Base-by-base conservation (phyloP, 2,797 vertebrate species). In the Eupleurogrammus muticus region DNA sequence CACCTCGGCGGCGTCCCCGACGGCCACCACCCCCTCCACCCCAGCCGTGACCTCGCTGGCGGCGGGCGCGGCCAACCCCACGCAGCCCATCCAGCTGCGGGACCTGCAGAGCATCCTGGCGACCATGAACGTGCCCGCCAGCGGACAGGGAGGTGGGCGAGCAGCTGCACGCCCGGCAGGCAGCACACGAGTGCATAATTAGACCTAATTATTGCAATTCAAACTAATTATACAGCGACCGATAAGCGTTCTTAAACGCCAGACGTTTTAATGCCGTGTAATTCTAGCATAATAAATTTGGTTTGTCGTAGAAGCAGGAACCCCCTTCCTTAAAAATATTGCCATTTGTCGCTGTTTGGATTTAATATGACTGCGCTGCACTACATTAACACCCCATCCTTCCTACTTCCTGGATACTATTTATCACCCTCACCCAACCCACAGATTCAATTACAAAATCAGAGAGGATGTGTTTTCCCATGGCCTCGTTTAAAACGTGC, bases 31-130 rank as follows among this genome's bases (percentile, higher is more conserved):
- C 52, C 94, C 96, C 2, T 90, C 96, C 4, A 94, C 96, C 46
- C 94, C 97, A 0, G 90, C 92, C 0, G 89, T 87, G 5, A 87
- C 94, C 0, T 93, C 94, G 16, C 89, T 94, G 8, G 93, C 96
- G 0, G 94, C 95, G 1, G 95, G 93, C 0, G 92, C 94, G 0
- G 85, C 95, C 49, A 97, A 96, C 86, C 96, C 97, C 1, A 94
- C 96, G 0, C 97, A 98, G 91, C 96, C 96, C 88, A 99, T 99
- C 84, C 97, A 99, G 86, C 81, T 99, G 83, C 96, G 97, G 2
- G 98, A 99, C 93, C 94, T 99, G 50, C 98, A 99, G 95, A 99
- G 95, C 91, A 99, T 99, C 73, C 91, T 99, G 76, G 97, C 98
- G 50, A 99, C 96, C 61, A 99, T 99, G 98, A 98, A 97, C 0